phyloP scores from a whole-genome alignment of 2,888 invertebrate genomes.

The Meghimatium bilineatum region DNA sequence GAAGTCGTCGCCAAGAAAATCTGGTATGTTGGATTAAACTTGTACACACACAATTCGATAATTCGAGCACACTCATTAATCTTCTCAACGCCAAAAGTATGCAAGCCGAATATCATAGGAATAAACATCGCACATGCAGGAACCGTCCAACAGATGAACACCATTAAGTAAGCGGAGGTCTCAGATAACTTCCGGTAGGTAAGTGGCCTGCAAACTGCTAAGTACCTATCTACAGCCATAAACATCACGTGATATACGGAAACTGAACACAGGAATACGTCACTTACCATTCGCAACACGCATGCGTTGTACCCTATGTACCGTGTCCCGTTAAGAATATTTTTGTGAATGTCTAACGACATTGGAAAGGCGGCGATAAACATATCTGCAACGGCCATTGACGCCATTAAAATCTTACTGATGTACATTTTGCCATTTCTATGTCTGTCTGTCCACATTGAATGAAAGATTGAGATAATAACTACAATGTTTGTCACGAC shows the following conservation, averaged over 20 bases:
- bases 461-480: not conserved
- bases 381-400: not conserved
- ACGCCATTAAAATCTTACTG: not conserved
- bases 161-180: not conserved
- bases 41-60: no score
- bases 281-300: not conserved
- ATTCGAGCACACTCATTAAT: no score
- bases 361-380: not conserved
- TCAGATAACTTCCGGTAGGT: not conserved
- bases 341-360: not conserved
- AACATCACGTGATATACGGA: not conserved
- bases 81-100: no score
- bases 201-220: conserved; percentile 13
- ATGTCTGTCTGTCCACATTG: no score
- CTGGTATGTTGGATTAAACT: no score
- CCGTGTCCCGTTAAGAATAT: not conserved
- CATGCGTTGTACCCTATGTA: not conserved
- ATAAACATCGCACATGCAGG: not conserved
- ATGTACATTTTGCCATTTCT: no score
- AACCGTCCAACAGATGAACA: not conserved
- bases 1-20: no score
- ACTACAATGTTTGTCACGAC: not conserved
- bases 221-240: conserved; percentile 22
- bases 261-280: not conserved
- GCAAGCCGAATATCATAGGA: not conserved